Evolutionary conservation across 2,888 invertebrate genomes (phyloP).

Genomic region (Drosophila austrosaltans): DNA sequence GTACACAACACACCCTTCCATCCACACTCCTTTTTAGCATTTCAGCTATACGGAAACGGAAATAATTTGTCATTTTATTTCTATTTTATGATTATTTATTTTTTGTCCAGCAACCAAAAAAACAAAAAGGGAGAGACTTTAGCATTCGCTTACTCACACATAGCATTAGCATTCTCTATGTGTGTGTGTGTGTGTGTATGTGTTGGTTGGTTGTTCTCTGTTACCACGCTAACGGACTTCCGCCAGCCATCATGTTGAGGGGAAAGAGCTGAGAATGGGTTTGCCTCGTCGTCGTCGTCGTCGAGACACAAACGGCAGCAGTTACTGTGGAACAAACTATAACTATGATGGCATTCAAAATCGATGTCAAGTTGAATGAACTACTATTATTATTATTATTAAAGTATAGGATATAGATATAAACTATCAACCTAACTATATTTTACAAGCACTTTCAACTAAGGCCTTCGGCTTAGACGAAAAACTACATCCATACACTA

Average conservation of each 20-base stretch:
- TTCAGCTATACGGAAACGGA: slow-evolving; percentile 55
- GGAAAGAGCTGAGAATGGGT: slow-evolving; percentile 6
- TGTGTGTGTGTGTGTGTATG: slow-evolving; percentile 29
- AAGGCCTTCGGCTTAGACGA: no score
- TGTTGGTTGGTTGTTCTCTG: slow-evolving; percentile 3
- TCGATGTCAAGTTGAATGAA: slow-evolving; percentile 4
- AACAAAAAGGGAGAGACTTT: neutral
- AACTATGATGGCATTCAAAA: neutral
- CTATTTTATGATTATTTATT: slow-evolving; percentile 59
- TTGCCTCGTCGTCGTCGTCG: neutral
- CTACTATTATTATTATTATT: no score
- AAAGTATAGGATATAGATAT: no score
- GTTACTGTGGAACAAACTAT: neutral
- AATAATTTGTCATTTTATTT: slow-evolving; percentile 69
- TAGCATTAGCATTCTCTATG: slow-evolving; percentile 48
- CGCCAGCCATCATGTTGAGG: slow-evolving; percentile 25
- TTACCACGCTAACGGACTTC: slow-evolving; percentile 43
- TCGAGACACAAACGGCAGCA: neutral
- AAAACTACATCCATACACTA: no score
- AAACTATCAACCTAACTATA: no score
- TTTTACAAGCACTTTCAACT: no score
- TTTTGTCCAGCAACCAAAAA: slow-evolving; percentile 29
- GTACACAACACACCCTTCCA: neutral
- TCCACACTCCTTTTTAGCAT: neutral
- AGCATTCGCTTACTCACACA: slow-evolving; percentile 35